These are phyloP conservation scores for Numenius phaeopus DNA, from an alignment of 2,797 vertebrate species.

Conservation along the genomic window DNA sequence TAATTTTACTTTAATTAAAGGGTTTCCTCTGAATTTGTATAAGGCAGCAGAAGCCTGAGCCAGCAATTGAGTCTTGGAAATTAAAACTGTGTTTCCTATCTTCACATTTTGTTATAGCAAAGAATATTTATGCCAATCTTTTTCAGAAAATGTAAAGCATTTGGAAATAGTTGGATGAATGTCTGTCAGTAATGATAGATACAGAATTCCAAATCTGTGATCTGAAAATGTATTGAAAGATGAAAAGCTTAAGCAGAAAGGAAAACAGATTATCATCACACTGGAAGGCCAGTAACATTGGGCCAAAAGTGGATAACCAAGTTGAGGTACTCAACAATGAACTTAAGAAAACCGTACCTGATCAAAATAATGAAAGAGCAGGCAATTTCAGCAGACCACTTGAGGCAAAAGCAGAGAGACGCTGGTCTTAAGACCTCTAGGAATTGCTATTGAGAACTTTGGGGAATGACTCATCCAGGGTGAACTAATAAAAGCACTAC, in stretches of 20 bases:
- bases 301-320: not conserved
- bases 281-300: not conserved
- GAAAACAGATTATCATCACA: not conserved
- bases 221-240: not conserved
- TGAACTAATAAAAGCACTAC: not conserved
- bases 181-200: not conserved
- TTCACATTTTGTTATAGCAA: not conserved
- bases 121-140: not conserved
- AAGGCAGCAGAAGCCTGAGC: not conserved
- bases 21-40: not conserved
- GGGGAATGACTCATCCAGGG: not conserved
- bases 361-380: not conserved
- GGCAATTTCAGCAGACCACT: not conserved
- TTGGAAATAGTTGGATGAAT: not conserved
- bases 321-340: not conserved
- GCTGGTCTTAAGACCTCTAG: not conserved
- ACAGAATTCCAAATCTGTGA: not conserved
- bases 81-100: not conserved
- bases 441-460: not conserved
- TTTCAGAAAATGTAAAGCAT: not conserved
- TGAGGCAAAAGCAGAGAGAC: not conserved
- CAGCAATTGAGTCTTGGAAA: not conserved
- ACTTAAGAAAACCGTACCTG: not conserved
- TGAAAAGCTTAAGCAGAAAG: not conserved
- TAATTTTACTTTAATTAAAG: not conserved